Evolutionary conservation across 2,888 invertebrate species (phyloP).

Genomic region (Pyrochroa serraticornis): DNA sequence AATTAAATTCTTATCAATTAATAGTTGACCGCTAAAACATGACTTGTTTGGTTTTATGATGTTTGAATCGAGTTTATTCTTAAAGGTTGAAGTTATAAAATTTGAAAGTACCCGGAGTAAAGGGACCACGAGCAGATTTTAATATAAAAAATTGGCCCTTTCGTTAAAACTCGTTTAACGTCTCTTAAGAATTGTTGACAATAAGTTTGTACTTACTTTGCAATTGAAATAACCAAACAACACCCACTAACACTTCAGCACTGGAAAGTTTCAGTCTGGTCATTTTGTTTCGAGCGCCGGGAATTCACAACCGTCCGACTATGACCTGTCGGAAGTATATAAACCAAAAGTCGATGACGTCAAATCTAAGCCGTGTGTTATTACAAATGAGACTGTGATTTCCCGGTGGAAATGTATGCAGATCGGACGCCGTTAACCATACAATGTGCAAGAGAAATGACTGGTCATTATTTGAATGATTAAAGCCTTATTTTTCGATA

Average conservation of each 20-base stretch:
- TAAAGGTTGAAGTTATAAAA: too few species aligned
- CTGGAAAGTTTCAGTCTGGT: constrained; percentile 16
- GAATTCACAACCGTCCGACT: constrained; percentile 19
- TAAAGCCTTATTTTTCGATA: not conserved
- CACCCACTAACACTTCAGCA: constrained; percentile 7
- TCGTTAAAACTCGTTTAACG: too few species aligned
- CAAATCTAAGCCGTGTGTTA: constrained; percentile 10
- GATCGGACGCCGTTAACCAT: too few species aligned
- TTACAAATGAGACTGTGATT: constrained; percentile 10
- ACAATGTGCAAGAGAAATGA: not conserved
- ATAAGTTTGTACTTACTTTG: constrained; percentile 20
- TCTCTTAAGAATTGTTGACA: too few species aligned
- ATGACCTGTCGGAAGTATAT: constrained; percentile 20
- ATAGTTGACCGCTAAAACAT: too few species aligned
- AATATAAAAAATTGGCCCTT: too few species aligned
- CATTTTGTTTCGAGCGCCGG: constrained; percentile 23
- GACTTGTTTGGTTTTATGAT: too few species aligned
- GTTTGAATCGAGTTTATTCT: too few species aligned
- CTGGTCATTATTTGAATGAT: constrained; percentile 3
- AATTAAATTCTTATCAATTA: too few species aligned
- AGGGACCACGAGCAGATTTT: too few species aligned
- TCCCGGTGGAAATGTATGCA: not conserved
- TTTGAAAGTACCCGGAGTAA: too few species aligned
- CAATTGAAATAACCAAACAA: constrained; percentile 14
- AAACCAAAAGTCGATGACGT: constrained; percentile 22